A percentile compares a stretch with the other conserved stretches of the same genome.
phyloP scores from a whole-genome alignment of 2,888 invertebrate species.

The Zygogramma bicolorata region DNA sequence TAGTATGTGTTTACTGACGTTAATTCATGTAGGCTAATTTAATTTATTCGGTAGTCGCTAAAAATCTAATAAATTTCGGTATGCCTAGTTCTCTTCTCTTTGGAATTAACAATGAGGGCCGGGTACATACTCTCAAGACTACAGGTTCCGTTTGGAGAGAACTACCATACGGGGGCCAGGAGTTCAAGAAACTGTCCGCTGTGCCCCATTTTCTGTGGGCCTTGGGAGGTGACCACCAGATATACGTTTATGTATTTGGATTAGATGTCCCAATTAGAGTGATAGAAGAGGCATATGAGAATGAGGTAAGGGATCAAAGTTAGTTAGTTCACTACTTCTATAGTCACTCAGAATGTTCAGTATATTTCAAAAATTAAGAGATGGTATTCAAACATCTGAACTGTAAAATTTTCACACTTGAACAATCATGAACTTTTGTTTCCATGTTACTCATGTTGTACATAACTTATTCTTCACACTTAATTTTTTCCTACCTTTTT shows the following conservation, averaged over 20 bases:
- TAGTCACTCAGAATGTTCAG: too few species aligned
- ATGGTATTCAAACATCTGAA: too few species aligned
- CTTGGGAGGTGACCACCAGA: conserved; percentile 91
- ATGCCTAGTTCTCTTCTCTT: conserved; percentile 73
- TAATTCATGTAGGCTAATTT: background rate
- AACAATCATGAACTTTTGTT: too few species aligned
- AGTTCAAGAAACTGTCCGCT: conserved; percentile 90
- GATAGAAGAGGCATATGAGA: conserved; percentile 92
- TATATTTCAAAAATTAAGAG: too few species aligned
- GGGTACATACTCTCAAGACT: conserved; percentile 87
- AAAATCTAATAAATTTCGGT: background rate
- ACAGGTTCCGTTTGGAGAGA: conserved; percentile 87
- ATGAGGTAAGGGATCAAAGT: conserved; percentile 73
- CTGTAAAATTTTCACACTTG: too few species aligned
- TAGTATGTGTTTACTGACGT: background rate
- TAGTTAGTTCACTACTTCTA: too few species aligned
- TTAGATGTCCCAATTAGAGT: conserved; percentile 91
- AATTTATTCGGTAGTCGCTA: background rate
- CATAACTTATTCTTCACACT: too few species aligned
- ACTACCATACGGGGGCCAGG: conserved; percentile 86
- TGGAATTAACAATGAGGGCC: conserved; percentile 88
- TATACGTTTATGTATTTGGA: conserved; percentile 91
- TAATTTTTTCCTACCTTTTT: too few species aligned
- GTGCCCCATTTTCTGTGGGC: conserved; percentile 92
- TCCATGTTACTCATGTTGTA: too few species aligned